Conservation (phyloP, 1,140 invertebrate genomes). For the Caerostris extrusa region DNA sequence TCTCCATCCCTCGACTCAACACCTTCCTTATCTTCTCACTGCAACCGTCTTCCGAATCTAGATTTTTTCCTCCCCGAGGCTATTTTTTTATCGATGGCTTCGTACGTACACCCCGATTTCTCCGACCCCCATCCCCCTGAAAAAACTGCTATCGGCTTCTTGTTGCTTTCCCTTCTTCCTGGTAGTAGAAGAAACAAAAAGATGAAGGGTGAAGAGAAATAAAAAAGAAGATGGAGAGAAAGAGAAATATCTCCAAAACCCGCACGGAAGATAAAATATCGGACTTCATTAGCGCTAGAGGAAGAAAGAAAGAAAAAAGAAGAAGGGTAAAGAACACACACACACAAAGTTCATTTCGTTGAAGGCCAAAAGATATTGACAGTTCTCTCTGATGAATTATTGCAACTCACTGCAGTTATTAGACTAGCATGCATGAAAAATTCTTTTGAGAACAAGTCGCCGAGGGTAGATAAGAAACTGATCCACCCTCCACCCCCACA, state of each 20-base stretch:
- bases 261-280: slow-evolving; percentile 68
- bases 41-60: slow-evolving; percentile 49
- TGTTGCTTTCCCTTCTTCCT: slow-evolving; percentile 48
- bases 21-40: slow-evolving; percentile 70
- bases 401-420: slow-evolving; percentile 62
- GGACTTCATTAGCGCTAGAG: slow-evolving; percentile 67
- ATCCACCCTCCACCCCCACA: not conserved
- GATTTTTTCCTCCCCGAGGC: not conserved
- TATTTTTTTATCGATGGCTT: not conserved
- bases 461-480: slow-evolving; percentile 52
- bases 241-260: slow-evolving; percentile 29
- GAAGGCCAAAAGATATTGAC: slow-evolving; percentile 67
- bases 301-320: slow-evolving; percentile 30
- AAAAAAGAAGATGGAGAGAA: not conserved
- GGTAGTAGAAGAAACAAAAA: slow-evolving; percentile 37
- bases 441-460: slow-evolving; percentile 71
- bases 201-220: not conserved
- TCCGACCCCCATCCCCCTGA: not conserved
- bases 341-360: not conserved
- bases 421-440: slow-evolving; percentile 67
- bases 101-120: not conserved
- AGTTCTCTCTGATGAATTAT: slow-evolving; percentile 70
- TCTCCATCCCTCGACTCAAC: slow-evolving; percentile 56
- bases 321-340: not conserved
- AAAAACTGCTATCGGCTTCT: slow-evolving; percentile 63